These are phyloP conservation scores for Thermophis baileyi DNA, from an alignment of 2,113 vertebrate species.

Conservation along the genomic window DNA sequence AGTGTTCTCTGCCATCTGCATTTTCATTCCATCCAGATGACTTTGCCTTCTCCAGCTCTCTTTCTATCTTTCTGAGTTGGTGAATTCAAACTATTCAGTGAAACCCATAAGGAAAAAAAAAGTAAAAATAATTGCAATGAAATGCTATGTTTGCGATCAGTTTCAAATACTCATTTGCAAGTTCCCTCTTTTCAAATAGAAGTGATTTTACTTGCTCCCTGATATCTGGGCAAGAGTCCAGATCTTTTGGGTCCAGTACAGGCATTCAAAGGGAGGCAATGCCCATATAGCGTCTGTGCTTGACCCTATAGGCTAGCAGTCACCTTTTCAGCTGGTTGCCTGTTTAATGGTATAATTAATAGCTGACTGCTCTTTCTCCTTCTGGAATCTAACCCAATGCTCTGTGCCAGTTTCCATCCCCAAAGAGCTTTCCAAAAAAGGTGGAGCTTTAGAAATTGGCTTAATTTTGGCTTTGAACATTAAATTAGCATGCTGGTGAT, in stretches of 20 bases:
- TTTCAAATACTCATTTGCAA: neutral
- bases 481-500: neutral
- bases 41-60: neutral
- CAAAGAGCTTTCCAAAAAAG: neutral
- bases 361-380: neutral
- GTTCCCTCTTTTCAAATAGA: neutral
- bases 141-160: neutral
- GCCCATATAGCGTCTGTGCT: neutral
- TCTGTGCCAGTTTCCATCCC: neutral
- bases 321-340: neutral
- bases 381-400: neutral
- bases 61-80: neutral
- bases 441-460: neutral
- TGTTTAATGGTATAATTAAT: neutral
- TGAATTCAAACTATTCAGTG: neutral
- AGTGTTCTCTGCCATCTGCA: neutral
- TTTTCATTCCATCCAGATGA: neutral
- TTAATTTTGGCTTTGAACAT: neutral
- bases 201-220: neutral
- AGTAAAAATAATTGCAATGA: neutral
- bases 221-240: constrained; percentile 16
- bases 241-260: neutral
- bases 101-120: neutral
- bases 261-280: neutral
- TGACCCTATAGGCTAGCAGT: neutral